phyloP scores from a whole-genome alignment of 2,797 vertebrate species.

The Kryptopterus vitreolus region DNA sequence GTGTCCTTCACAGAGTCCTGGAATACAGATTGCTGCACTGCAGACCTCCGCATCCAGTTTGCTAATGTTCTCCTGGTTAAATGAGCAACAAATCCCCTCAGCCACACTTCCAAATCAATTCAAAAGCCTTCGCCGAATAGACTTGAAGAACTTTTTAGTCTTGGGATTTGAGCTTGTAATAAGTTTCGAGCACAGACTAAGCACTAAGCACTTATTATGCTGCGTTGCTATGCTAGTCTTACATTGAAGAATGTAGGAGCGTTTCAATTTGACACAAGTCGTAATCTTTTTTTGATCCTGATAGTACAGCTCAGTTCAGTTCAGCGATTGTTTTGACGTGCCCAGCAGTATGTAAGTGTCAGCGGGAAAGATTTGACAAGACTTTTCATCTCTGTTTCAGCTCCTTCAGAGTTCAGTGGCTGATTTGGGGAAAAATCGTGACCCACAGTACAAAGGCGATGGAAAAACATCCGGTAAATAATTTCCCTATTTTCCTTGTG shows the following conservation, averaged over 20 bases:
- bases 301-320: constrained; percentile 5
- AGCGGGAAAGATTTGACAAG: constrained; percentile 13
- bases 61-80: neutral
- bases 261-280: neutral
- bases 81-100: neutral
- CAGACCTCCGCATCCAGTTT: neutral
- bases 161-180: neutral
- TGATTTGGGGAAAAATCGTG: neutral
- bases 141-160: neutral
- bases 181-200: neutral
- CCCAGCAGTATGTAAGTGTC: constrained; percentile 5
- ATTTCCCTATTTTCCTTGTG: constrained; percentile 9
- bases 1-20: neutral
- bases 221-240: neutral
- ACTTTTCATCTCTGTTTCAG: constrained; percentile 26
- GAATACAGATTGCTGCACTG: neutral
- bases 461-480: constrained; percentile 40
- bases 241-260: neutral
- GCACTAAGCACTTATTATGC: neutral
- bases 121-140: neutral
- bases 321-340: constrained; percentile 3
- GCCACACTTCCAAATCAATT: neutral
- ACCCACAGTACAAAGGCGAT: neutral
- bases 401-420: neutral
- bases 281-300: neutral